Percentiles rank a stretch among this genome's conserved stretches.
Evolutionary conservation across 2,113 vertebrate genomes (phyloP).

Genomic region (Anarrhichthys ocellatus): DNA sequence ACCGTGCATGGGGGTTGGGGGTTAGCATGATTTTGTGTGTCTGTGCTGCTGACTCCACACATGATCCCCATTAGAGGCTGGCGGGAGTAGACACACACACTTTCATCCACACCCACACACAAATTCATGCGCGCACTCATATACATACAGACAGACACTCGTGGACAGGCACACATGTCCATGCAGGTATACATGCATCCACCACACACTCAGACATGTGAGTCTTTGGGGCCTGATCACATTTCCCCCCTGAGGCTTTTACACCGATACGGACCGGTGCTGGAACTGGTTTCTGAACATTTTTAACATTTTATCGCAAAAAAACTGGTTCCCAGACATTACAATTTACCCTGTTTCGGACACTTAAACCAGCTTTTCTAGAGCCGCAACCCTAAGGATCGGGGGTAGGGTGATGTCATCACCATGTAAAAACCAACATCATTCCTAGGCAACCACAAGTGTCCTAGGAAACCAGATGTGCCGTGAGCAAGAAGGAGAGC

Average conservation of each 20-base stretch:
- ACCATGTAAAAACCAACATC: slow-evolving; percentile 63
- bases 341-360: slow-evolving; percentile 34
- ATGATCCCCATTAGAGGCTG: slow-evolving; percentile 85
- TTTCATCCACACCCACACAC: slow-evolving; percentile 42
- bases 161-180: slow-evolving; percentile 1
- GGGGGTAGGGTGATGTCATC: slow-evolving; percentile 64
- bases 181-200: slow-evolving; percentile 36
- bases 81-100: slow-evolving; percentile 63
- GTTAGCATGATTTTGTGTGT: slow-evolving; percentile 82
- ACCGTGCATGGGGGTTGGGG: slow-evolving; percentile 67
- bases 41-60: slow-evolving; percentile 84
- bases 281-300: slow-evolving; percentile 33
- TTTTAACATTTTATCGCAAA: slow-evolving; percentile 38
- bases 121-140: background rate
- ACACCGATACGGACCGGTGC: slow-evolving; percentile 37
- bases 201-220: slow-evolving; percentile 36
- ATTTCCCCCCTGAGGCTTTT: slow-evolving; percentile 62
- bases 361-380: slow-evolving; percentile 51
- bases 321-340: slow-evolving; percentile 32
- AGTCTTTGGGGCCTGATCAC: slow-evolving; percentile 68
- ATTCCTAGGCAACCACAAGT: slow-evolving; percentile 73
- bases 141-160: background rate
- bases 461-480: slow-evolving; percentile 73
- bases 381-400: slow-evolving; percentile 30
- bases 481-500: slow-evolving; percentile 39